phyloP scores from a whole-genome alignment of 64 coral and sea anemone species.

The Montipora capricornis region DNA sequence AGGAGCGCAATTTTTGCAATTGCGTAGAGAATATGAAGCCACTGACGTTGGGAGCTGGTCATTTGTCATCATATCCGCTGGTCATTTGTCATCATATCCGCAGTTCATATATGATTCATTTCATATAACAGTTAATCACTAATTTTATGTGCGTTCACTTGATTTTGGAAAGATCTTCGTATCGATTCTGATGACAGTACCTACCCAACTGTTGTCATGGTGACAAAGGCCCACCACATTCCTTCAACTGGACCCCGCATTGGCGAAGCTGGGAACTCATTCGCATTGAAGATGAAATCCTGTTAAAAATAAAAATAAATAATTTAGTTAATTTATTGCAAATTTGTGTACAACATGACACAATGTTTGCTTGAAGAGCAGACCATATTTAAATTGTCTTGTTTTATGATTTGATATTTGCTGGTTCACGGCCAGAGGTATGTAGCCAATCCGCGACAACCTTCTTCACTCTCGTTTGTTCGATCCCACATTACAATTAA shows the following conservation, averaged over 20 bases:
- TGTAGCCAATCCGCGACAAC: too few relatives aligned
- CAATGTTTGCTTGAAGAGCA: background rate
- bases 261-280: conserved; percentile 76
- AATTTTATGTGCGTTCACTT: background rate
- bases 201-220: conserved; percentile 96
- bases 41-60: too few relatives aligned
- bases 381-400: background rate
- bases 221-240: conserved; percentile 97
- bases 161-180: background rate
- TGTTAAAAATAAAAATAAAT: conserved; percentile 25
- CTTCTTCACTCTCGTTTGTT: background rate
- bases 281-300: conserved; percentile 80
- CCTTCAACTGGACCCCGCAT: conserved; percentile 88
- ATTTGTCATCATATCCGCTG: too few relatives aligned
- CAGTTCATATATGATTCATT: too few relatives aligned
- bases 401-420: background rate
- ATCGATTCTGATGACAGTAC: background rate
- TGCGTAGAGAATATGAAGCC: too few relatives aligned
- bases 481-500: background rate
- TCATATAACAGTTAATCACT: too few relatives aligned
- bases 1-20: too few relatives aligned
- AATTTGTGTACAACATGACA: background rate
- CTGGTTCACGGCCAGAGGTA: too few relatives aligned
- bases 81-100: too few relatives aligned
- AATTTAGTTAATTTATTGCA: background rate